A percentile compares a stretch with the other conserved stretches of the same genome.
phyloP scores from a whole-genome alignment of 2,797 vertebrate genomes.

The Sebastes diploproa region DNA sequence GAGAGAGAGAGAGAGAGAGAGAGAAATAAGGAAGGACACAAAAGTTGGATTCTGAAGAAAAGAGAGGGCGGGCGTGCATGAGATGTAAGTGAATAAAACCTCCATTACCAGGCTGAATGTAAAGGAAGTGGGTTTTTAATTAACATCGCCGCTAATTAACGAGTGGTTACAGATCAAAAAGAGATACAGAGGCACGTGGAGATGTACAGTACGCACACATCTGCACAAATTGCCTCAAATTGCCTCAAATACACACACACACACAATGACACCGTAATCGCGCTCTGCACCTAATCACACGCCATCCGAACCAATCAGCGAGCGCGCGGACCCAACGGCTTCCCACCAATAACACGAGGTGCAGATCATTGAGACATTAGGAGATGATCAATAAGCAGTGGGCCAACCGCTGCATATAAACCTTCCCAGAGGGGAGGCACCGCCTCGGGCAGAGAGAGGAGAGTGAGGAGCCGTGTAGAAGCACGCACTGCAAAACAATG shows the following conservation, averaged over 20 bases:
- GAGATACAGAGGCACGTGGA: slow-evolving; percentile 19
- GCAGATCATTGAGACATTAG: slow-evolving; percentile 76
- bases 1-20: not conserved
- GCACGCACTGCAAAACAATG: not conserved
- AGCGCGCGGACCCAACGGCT: slow-evolving; percentile 17
- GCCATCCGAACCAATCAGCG: slow-evolving; percentile 29
- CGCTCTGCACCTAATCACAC: slow-evolving; percentile 3
- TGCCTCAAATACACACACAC: not conserved
- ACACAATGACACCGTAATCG: not conserved
- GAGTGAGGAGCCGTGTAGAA: slow-evolving; percentile 12
- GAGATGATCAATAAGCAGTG: slow-evolving; percentile 76
- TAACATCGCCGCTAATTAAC: slow-evolving; percentile 65
- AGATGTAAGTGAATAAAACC: slow-evolving; percentile 65
- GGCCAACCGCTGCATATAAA: slow-evolving; percentile 65
- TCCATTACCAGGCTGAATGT: slow-evolving; percentile 53
- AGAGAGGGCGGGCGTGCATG: slow-evolving; percentile 4
- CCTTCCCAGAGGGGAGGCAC: slow-evolving; percentile 63
- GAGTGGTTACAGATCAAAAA: slow-evolving; percentile 48
- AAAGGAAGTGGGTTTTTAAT: slow-evolving; percentile 67
- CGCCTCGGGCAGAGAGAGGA: slow-evolving; percentile 62
- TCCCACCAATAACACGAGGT: slow-evolving; percentile 36
- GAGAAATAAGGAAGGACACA: slow-evolving; percentile 2
- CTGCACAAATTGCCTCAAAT: not conserved
- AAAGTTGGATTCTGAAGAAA: slow-evolving; percentile 40
- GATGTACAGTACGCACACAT: not conserved